Percentiles rank a stretch among this genome's conserved stretches.
Conservation (phyloP, 2,888 invertebrate species). For the Flexamia atlantica region DNA sequence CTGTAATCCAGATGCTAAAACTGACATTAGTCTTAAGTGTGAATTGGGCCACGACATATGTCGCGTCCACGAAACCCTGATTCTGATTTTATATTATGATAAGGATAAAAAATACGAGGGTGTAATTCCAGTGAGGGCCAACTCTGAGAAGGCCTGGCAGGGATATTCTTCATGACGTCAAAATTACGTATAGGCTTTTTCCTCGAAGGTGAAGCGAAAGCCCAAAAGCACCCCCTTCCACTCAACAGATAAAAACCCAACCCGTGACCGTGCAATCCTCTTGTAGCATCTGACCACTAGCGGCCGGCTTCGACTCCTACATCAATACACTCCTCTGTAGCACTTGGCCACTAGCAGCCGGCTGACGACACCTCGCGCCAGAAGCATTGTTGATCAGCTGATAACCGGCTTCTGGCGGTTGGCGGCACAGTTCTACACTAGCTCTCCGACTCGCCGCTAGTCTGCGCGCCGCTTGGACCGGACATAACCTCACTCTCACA, state of each 20-base stretch:
- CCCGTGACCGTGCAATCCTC: neutral
- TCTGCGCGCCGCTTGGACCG: neutral
- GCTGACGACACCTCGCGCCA: neutral
- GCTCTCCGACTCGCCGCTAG: slow-evolving; percentile 20
- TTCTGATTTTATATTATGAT: no score
- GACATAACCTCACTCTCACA: slow-evolving; percentile 17
- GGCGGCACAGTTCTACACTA: neutral
- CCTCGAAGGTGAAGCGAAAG: no score
- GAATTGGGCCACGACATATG: no score
- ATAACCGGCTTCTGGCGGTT: neutral
- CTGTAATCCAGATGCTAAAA: no score
- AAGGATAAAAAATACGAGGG: no score
- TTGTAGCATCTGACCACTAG: neutral
- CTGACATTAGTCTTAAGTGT: no score
- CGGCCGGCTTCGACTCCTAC: neutral
- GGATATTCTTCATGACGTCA: no score
- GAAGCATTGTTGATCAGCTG: slow-evolving; percentile 10
- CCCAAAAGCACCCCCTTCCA: neutral
- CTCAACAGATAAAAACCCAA: no score
- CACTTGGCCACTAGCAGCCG: neutral
- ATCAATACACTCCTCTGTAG: neutral
- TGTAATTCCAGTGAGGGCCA: no score
- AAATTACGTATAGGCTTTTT: no score
- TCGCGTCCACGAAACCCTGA: no score
- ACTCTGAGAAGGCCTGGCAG: no score